Evolutionary conservation across 2,113 vertebrate genomes (phyloP).

Genomic region (Callaeas wilsoni): DNA sequence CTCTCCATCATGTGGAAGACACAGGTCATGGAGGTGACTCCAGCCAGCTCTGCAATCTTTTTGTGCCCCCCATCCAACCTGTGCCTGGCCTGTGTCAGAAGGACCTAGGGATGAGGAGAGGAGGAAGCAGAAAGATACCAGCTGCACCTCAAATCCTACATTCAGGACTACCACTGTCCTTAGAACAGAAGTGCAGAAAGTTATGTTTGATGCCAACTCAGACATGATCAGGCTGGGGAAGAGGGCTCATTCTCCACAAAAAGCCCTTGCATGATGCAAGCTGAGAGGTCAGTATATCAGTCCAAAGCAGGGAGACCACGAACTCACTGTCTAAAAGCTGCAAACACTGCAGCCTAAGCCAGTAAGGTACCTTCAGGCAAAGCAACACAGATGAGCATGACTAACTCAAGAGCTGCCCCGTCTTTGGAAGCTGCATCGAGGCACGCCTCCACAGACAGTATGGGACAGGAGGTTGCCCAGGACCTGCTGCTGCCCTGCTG

Average conservation of each 20-base stretch:
- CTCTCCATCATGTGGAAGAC: not conserved
- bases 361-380: not conserved
- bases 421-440: not conserved
- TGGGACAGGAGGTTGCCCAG: not conserved
- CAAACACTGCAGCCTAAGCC: not conserved
- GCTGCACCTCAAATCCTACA: not conserved
- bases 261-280: not conserved
- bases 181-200: not conserved
- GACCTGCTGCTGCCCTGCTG: not conserved
- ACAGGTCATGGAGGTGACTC: not conserved
- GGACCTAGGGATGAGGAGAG: not conserved
- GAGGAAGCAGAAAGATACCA: not conserved
- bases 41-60: not conserved
- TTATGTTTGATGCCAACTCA: not conserved
- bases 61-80: not conserved
- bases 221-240: not conserved
- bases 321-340: not conserved
- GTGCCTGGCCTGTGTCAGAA: not conserved
- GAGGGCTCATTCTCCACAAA: rapidly evolving
- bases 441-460: not conserved
- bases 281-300: not conserved
- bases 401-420: not conserved
- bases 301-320: not conserved
- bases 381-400: not conserved
- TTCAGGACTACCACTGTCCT: not conserved